Conservation (phyloP, 1,140 invertebrate species). For the Kradibia gibbosae region DNA sequence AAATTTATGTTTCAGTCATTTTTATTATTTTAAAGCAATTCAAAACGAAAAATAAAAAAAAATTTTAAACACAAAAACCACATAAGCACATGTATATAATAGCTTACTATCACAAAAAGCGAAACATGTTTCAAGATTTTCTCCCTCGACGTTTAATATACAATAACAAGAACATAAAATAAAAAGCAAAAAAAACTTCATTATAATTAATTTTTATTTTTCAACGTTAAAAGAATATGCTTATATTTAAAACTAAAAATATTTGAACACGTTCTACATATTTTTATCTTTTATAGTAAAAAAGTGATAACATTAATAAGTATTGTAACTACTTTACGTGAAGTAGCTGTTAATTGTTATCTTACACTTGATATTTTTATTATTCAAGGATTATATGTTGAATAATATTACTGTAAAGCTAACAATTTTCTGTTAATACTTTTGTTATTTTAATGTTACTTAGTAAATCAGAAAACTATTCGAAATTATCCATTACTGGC, state of each 20-base stretch:
- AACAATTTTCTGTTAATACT: background rate
- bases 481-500: no score
- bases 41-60: no score
- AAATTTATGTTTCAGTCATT: no score
- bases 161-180: background rate
- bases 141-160: background rate
- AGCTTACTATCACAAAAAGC: slow-evolving; percentile 7
- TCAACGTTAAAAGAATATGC: background rate
- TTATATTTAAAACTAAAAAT: background rate
- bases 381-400: background rate
- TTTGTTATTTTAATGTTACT: no score
- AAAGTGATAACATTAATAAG: background rate
- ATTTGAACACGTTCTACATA: background rate
- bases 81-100: background rate
- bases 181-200: background rate
- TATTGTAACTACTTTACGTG: background rate
- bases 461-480: no score
- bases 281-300: background rate
- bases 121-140: background rate
- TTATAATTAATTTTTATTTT: background rate
- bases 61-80: no score
- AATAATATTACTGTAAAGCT: background rate
- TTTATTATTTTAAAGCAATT: no score
- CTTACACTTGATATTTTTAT: background rate
- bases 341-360: background rate